Conservation (phyloP, 2,888 invertebrate species). For the Drosophila siamana region DNA sequence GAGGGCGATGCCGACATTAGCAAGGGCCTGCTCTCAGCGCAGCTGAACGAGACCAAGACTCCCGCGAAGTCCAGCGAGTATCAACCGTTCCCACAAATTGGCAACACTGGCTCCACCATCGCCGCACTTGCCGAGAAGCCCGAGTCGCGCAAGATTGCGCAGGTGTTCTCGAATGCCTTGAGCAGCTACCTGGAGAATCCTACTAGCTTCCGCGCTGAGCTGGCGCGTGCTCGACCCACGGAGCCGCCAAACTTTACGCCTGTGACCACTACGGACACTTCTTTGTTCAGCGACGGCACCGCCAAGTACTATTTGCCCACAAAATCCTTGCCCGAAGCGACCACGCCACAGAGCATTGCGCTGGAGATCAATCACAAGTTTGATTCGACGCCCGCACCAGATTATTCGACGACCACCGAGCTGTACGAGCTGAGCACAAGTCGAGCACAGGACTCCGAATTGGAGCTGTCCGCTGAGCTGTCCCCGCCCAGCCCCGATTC, state of each 20-base stretch:
- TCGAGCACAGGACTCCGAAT: constrained; percentile 84
- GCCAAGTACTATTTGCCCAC: constrained; percentile 83
- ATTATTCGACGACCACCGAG: constrained; percentile 80
- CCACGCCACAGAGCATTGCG: constrained; percentile 89
- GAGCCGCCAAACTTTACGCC: constrained; percentile 87
- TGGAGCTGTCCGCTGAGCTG: constrained; percentile 84
- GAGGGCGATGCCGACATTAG: constrained; percentile 86
- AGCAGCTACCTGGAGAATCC: constrained; percentile 94
- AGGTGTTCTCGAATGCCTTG: constrained; percentile 93
- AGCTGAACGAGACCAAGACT: constrained; percentile 50
- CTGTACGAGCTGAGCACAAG: constrained; percentile 85
- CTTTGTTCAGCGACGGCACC: constrained; percentile 75
- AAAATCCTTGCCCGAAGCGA: constrained; percentile 73
- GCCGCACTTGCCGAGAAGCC: constrained; percentile 86
- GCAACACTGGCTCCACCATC: constrained; percentile 88
- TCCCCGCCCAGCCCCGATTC: constrained; percentile 85
- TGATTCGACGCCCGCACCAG: constrained; percentile 73
- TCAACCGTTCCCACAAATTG: constrained; percentile 81
- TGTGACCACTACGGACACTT: constrained; percentile 70
- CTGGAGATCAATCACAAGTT: constrained; percentile 78
- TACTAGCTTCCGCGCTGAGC: constrained; percentile 91
- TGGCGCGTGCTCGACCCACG: constrained; percentile 91
- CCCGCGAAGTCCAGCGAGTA: constrained; percentile 33
- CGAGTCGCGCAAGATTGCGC: constrained; percentile 92
- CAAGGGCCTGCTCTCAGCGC: constrained; percentile 57